Evolutionary conservation across 2,888 invertebrate genomes (phyloP), one percentile per base, ranked within the genome.

Genomic region (Drosophila engyochracea): DNA sequence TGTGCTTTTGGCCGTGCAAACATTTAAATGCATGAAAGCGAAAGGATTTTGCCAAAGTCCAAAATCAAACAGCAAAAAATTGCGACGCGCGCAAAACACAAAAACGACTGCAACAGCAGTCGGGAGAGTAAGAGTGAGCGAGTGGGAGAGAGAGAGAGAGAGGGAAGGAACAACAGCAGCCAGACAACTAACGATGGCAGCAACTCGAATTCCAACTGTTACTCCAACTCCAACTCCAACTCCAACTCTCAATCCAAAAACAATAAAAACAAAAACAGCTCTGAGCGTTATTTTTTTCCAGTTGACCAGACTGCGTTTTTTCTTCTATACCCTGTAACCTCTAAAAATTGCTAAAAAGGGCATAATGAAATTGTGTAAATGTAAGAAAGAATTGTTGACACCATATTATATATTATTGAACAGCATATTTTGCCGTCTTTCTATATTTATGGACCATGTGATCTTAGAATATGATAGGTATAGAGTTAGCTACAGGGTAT

Each of bases 1-100:
- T 74, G 67, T 76, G 76, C 72, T 76, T 79, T 71, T 81, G 74
- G 74, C 81, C 75, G 71, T 71, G 74, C 76, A 81, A 79, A 77
- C 89, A 91, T 91, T 92, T 88, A 91, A 86, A 91, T 92, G 92
- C 92, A 92, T 92, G 93, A 93, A 93, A 93, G 93, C 93, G 93
- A 93, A 93, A 93, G 93, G 93, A 93, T 92, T 92, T 92, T 81
- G 82, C 79, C 89, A 84, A 84, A 83, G 86, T 82, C 86, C 85
- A 83, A 89, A 83, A 89, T 81, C 91, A 89, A 89, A 89, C 78
- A 89, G 81, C 81, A 81, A 79, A 85, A 74, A 83, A 75, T 80
- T 77, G 73, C 82, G 87, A 75, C 85, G 88, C 88, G 88, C 67
- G 61, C 60, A 68, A 74, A 85, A 74, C 85, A 68, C 74, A 69